Evolutionary conservation across 1,140 invertebrate genomes (phyloP), one percentile per base, ranked within the genome.

Genomic region (Dolichoris vasculosae): DNA sequence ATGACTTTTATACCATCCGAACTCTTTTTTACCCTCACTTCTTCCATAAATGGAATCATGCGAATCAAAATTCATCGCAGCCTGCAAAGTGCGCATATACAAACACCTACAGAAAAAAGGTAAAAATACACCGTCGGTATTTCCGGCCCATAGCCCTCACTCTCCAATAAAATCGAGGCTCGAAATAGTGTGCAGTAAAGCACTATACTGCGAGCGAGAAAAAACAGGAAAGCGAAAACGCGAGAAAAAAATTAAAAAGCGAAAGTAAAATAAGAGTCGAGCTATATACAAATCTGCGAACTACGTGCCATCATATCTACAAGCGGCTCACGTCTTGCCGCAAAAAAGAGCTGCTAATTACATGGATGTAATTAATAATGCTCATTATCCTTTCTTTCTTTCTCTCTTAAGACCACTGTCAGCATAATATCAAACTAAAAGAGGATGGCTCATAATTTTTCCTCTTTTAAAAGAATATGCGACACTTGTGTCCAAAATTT

Each of bases 341-440:
- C 48, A 86, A 75, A 85, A 87, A 87, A 88, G 83, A 76, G 78
- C 87, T 73, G 87, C 88, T 89, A 88, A 90, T 90, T 90, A 89
- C 86, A 88, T 83, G 77, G 77, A 85, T 88, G 86, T 88, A 90
- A 90, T 90, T 90, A 90, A 90, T 90, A 89, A 88, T 88, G 86
- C 86, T 82, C 79, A 43, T 76, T 82, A 82, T 73, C 26, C 48
- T 78, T 6, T 59, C 20, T 35, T 11, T 59, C 48, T 79, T 6
- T 15, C 32, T 63, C 6, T 38, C 55, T 17, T 11, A 23, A 40
- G 69, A 20, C 40, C 40, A 4, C 17, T 11, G 38, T 15, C n/a
- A 17, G 17, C 71, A 55, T 77, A 86, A 82, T 86, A 86, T 69
- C 80, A 35, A 63, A 40, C 84, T 11, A 30, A 17, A 48, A 26